Conservation (phyloP, 2,113 vertebrate genomes). For the Lethenteron camtschaticum region DNA sequence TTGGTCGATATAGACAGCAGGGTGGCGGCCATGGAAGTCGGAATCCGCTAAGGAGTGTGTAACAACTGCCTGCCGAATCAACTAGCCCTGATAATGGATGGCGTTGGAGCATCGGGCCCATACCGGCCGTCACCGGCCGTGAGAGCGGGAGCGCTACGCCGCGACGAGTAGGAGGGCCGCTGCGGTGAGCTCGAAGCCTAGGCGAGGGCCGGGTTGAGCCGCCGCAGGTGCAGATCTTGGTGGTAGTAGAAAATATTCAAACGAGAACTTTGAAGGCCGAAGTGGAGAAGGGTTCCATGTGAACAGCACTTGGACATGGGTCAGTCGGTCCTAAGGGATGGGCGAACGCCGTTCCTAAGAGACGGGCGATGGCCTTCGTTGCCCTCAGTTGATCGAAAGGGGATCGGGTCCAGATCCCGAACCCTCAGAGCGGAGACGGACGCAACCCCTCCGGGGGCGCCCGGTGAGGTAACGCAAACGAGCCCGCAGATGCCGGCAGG, state of each 20-base stretch:
- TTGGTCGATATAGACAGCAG: too few relatives aligned
- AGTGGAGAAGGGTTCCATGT: conserved; percentile 7
- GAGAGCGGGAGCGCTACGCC: neutral
- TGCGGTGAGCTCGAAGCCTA: conserved; percentile 13
- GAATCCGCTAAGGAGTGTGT: neutral
- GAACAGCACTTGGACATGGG: conserved; percentile 9
- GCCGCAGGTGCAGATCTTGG: conserved; percentile 15
- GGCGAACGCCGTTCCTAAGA: too few relatives aligned
- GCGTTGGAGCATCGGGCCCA: conserved; percentile 14
- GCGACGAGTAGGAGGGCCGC: conserved; percentile 9
- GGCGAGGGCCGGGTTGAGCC: conserved; percentile 13
- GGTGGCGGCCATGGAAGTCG: neutral
- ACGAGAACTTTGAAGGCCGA: neutral
- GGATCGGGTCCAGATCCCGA: too few relatives aligned
- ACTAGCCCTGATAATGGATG: conserved; percentile 18
- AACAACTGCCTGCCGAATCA: conserved; percentile 10
- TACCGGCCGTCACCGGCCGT: conserved; percentile 11
- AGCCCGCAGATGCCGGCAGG: neutral
- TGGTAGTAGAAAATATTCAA: conserved; percentile 7
- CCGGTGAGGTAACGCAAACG: neutral
- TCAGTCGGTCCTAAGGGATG: too few relatives aligned
- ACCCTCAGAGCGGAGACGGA: too few relatives aligned
- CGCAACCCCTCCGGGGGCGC: neutral
- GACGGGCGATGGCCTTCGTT: too few relatives aligned
- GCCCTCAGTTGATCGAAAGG: too few relatives aligned